Base-by-base conservation (phyloP, 2,888 invertebrate species). In the Cephus spinipes region DNA sequence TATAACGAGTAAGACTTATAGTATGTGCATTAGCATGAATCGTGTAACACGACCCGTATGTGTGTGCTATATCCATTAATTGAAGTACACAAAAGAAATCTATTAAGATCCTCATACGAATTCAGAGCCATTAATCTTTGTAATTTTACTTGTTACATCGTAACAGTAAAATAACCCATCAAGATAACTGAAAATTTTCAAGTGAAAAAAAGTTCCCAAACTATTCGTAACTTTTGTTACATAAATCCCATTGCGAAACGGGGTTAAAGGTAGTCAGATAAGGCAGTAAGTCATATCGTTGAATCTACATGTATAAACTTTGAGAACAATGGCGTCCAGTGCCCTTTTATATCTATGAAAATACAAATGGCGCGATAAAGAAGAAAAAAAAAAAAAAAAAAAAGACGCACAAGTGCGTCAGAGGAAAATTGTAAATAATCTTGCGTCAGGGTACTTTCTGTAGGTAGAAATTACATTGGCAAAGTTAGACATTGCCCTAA, bases 271-370 rank as follows among this genome's bases (percentile, higher is more conserved):
- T 71, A 84, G 81, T 82, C 80, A 80, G 80, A 81, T 81, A 79
- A 76, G 79, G 79, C 77, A 79, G 81, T 79, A 82, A 83, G 80
- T 80, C 81, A 82, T 82, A 84, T 84, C 82, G 79, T 73, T 75
- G 79, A 82, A 83, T 83, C 82, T 85, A 81, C 81, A 79, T 83
- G 77, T 81, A 82, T 81, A 83, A 85, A 84, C 80, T 85, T 84
- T 81, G 81, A 76, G 81, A 79, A 77, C 79, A 79, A 78, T 77
- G 78, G 40, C 40, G 23, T 55, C 40, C 23, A 15, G 40, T 6
- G 40, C 23, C 23, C 15, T 55, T 55, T 23, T 55, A 55, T 23
- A 55, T 55, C 40, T 55, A 55, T 55, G 40, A 55, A 73, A 76
- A 34, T 68, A 32, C 36, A 69, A 32, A 23, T 23, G 40, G 11